These are phyloP conservation scores for Gobius niger DNA, from an alignment of 2,113 vertebrate species.

Conservation along the genomic window DNA sequence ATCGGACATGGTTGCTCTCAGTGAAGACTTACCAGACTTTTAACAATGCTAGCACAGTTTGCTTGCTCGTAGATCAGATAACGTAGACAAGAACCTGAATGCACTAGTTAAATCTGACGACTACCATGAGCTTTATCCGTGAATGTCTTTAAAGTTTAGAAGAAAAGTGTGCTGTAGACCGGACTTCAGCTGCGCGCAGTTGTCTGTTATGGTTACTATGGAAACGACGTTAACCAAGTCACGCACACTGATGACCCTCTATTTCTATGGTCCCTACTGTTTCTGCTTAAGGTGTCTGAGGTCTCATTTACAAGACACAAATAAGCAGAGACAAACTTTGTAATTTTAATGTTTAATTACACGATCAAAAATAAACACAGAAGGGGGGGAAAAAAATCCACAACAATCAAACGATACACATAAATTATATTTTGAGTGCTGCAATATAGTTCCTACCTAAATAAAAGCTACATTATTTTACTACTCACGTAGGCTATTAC, in stretches of 20 bases:
- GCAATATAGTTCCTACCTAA: constrained; percentile 17
- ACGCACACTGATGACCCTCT: neutral
- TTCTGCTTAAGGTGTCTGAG: neutral
- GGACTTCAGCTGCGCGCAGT: neutral
- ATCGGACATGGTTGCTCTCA: constrained; percentile 36
- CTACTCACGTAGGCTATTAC: constrained; percentile 7
- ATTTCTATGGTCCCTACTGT: too few relatives aligned
- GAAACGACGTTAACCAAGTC: constrained; percentile 27
- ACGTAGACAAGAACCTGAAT: neutral
- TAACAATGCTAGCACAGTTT: neutral
- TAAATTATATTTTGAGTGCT: constrained; percentile 31
- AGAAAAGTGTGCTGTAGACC: too few relatives aligned
- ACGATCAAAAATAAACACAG: neutral
- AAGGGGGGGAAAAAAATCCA: neutral
- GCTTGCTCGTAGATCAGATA: neutral
- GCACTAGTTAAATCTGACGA: too few relatives aligned
- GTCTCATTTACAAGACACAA: neutral
- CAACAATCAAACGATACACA: neutral
- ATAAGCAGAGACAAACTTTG: neutral
- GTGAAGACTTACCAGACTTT: neutral
- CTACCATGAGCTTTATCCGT: too few relatives aligned
- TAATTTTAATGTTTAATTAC: neutral
- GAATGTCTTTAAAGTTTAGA: too few relatives aligned
- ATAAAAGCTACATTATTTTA: constrained; percentile 25
- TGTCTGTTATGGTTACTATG: constrained; percentile 38